Evolutionary conservation across 2,113 vertebrate genomes (phyloP), one percentile per base, ranked within the genome.

Genomic region (Boleophthalmus pectinirostris): DNA sequence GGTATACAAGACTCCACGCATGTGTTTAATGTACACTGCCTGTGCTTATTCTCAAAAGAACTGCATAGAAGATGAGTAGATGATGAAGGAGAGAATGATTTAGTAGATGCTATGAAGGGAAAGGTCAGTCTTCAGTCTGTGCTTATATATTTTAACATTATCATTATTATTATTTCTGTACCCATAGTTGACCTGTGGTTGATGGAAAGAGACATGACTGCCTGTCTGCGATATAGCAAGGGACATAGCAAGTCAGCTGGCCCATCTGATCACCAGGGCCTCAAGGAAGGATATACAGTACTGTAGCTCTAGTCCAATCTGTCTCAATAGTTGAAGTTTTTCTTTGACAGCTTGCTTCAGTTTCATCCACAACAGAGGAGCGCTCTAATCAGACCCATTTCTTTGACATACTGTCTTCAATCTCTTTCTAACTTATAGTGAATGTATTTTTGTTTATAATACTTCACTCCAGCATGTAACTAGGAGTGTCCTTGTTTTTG

Each of bases 91-190:
- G 20, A 23, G 12, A 66, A 66, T 45, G 20, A 66, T 66, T 66
- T 46, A 46, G 14, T 23, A 65, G 63, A 21, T 13, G 63, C 63
- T 45, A 25, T 18, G 11, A 33, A 20, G 38, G 14, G 18, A 8
- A 1, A 35, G 29, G 16, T 2, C 47, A 49, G 38, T 79, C 74
- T 73, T 67, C 23, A 70, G 66, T 69, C 35, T 29, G 29, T 29
- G 29, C 29, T 29, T 29, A 29, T 29, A 74, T 86, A 77, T 75
- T n/a, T n/a, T n/a, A n/a, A n/a, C n/a, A 69, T 72, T 82, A 49
- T 70, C 69, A 18, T 20, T 18, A 16, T 10, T 63, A 56, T 13
- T 8, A 23, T 23, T 56, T 56, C 53, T 23, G n/a, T 56, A 51
- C 16, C 5, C 47, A 20, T 7, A 51, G 47, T 51, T 51, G 16